Conservation (phyloP, 2,888 invertebrate species). For the Synergus umbraculus region DNA sequence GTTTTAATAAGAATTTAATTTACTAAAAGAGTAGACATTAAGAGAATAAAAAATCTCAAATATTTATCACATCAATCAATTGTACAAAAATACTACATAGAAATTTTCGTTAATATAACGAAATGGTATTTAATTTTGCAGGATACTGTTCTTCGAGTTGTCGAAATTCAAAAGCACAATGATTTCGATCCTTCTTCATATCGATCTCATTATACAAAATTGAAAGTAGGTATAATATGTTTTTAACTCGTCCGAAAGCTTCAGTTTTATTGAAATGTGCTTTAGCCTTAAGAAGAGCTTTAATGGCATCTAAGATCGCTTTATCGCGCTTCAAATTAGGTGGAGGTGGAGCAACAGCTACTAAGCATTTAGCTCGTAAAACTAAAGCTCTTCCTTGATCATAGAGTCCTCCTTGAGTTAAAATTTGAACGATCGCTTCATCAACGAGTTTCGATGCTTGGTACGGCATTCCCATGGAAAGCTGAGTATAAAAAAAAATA, state of each 20-base stretch:
- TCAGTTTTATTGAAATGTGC: constrained; percentile 86
- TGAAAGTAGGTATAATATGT: constrained; percentile 83
- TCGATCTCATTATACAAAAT: constrained; percentile 86
- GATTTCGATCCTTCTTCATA: constrained; percentile 85
- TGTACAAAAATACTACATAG: not conserved
- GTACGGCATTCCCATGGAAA: constrained; percentile 86
- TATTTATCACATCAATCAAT: not conserved
- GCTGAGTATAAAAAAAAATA: constrained; percentile 74
- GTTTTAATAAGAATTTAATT: not conserved
- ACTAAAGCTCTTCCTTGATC: constrained; percentile 89
- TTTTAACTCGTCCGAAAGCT: constrained; percentile 86
- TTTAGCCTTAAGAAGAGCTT: constrained; percentile 83
- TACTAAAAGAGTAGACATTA: not conserved
- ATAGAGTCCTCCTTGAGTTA: constrained; percentile 89
- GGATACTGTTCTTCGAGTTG: constrained; percentile 87
- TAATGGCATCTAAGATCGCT: constrained; percentile 80
- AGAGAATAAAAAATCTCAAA: constrained; percentile 5
- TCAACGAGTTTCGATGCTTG: constrained; percentile 87
- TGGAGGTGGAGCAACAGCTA: constrained; percentile 81
- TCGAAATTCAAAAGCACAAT: constrained; percentile 89
- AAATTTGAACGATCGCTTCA: constrained; percentile 84
- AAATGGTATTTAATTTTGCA: constrained; percentile 79
- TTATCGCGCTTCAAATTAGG: constrained; percentile 78
- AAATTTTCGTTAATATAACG: constrained; percentile 61
- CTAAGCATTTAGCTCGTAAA: constrained; percentile 87